Evolutionary conservation across 1,140 invertebrate species (phyloP), one percentile per base, ranked within the genome.

Genomic region (Odontomachus brunneus): DNA sequence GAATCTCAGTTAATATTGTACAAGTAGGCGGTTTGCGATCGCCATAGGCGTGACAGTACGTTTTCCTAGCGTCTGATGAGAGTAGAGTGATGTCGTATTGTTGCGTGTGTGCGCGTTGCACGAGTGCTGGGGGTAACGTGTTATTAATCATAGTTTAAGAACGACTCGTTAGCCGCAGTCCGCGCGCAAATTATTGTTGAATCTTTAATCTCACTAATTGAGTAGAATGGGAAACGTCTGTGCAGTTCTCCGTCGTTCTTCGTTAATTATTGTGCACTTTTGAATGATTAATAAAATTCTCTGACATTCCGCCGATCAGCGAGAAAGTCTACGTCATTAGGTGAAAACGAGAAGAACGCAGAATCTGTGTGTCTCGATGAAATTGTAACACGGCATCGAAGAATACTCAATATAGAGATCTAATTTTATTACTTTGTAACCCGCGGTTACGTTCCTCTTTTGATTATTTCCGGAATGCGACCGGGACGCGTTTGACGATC

Each of bases 1-100:
- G 84, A 87, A 83, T 87, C 84, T 87, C 80, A 86, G 24, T 76
- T 86, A 49, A 26, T 33, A 15, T 26, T 65, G 55, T 78, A 75
- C 29, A 51, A 53, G 26, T n/a, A 24, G 57, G 29, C 9, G 17
- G 19, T 19, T 38, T 33, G 74, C 17, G 38, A 49, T 0, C 26
- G 22, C 38, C 38, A 44, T 44, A 44, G 38, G 38, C 29, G 44
- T 65, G 74, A 29, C 51, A 24, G 14, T 78, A 67, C 17, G 33
- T 76, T 76, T 66, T 76, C 29, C 60, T 66, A 80, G 51, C 14
- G 53, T 80, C 17, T 22, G 14, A 78, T 44, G 14, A 78, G 44
- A 57, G 33, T 44, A 78, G 44, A 57, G 33, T 44, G 3, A 2
- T 17, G 22, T 69, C 5, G 5, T 33, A 33, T 33, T 55, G 14